Conservation (phyloP, 2,113 vertebrate genomes). For the Bubo scandiacus region DNA sequence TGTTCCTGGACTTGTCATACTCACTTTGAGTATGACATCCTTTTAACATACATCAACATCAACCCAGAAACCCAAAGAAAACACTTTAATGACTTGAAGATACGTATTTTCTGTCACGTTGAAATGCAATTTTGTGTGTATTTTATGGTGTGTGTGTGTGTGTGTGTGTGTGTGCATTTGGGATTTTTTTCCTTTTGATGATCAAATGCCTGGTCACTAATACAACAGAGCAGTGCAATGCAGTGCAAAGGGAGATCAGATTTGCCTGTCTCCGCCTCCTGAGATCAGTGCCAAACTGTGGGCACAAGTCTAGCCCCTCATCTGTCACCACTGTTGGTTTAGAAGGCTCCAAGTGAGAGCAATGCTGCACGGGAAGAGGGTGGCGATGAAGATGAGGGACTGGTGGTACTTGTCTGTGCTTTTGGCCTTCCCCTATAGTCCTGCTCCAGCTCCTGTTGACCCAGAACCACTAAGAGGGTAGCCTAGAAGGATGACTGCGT, state of each 20-base stretch:
- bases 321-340: background rate
- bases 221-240: background rate
- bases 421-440: background rate
- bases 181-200: background rate
- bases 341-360: background rate
- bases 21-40: background rate
- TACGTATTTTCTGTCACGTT: background rate
- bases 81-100: background rate
- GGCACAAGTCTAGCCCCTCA: no score
- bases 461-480: background rate
- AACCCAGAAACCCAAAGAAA: slow-evolving; percentile 5
- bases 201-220: background rate
- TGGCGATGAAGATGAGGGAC: background rate
- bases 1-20: background rate
- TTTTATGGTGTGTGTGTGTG: background rate
- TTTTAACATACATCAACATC: background rate
- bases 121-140: background rate
- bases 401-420: background rate
- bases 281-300: background rate
- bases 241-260: background rate
- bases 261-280: background rate
- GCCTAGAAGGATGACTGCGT: background rate
- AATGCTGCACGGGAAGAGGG: background rate
- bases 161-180: no score
- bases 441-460: background rate